A percentile compares a stretch with the other conserved stretches of the same genome.
phyloP scores from a whole-genome alignment of 2,888 invertebrate species.

The Mantis religiosa region DNA sequence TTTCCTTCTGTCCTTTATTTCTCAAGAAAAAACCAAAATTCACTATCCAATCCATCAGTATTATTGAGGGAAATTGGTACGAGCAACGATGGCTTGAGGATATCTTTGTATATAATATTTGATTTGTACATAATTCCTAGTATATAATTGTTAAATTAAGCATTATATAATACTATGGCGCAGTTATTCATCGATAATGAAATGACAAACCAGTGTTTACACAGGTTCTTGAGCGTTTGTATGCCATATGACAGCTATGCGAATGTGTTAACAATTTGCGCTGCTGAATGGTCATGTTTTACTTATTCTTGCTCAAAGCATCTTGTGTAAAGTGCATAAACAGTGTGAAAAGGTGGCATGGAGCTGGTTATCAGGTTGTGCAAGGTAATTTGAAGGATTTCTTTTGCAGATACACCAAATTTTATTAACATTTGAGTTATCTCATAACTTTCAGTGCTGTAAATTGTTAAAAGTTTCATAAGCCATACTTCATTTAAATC shows the following conservation, averaged over 20 bases:
- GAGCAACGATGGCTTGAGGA: not conserved
- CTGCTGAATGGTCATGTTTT: not conserved
- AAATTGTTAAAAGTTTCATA: not conserved
- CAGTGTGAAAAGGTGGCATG: not conserved
- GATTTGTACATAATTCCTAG: constrained; percentile 19
- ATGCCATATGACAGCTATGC: not conserved
- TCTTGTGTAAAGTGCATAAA: not conserved
- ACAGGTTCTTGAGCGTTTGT: not conserved
- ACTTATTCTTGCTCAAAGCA: constrained; percentile 18
- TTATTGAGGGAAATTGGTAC: not conserved
- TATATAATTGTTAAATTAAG: constrained; percentile 11
- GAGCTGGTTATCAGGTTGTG: not conserved
- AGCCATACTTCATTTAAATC: not conserved
- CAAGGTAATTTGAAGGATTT: not conserved
- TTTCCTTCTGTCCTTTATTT: not conserved
- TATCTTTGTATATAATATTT: constrained; percentile 20
- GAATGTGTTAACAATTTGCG: not conserved
- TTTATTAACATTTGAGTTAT: not conserved
- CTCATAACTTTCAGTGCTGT: not conserved
- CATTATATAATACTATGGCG: not conserved
- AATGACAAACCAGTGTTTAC: not conserved
- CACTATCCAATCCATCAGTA: constrained; percentile 22
- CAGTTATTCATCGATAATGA: not conserved
- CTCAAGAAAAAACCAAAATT: not conserved
- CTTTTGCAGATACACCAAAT: not conserved